These are phyloP conservation scores for Gymnorhina tibicen DNA, from an alignment of 2,113 vertebrate genomes.

Conservation along the genomic window DNA sequence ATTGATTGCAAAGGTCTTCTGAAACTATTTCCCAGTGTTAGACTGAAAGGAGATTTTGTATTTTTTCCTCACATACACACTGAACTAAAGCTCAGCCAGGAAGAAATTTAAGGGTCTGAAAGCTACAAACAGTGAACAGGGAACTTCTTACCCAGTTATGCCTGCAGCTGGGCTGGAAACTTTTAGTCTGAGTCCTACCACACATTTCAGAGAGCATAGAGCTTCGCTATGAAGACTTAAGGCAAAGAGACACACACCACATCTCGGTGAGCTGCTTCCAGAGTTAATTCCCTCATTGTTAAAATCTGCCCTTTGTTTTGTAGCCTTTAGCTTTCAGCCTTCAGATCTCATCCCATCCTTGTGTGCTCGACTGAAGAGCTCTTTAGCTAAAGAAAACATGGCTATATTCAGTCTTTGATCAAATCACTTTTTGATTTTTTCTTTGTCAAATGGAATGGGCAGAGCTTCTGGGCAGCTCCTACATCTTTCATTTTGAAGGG, in stretches of 20 bases:
- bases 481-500: background rate
- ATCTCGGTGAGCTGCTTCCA: background rate
- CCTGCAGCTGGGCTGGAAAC: background rate
- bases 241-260: background rate
- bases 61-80: background rate
- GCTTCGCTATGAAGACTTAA: background rate
- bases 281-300: background rate
- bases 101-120: background rate
- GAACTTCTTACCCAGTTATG: background rate
- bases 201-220: background rate
- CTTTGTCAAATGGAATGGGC: background rate
- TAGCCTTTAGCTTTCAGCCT: background rate
- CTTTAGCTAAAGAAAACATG: constrained; percentile 1
- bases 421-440: background rate
- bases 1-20: background rate
- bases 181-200: background rate
- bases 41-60: background rate
- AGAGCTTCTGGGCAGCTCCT: background rate
- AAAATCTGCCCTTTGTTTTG: background rate
- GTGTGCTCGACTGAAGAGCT: background rate
- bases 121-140: background rate
- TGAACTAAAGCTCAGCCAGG: background rate
- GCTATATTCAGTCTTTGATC: background rate
- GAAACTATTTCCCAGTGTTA: background rate
- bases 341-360: background rate